phyloP scores from a whole-genome alignment of 2,888 invertebrate genomes.

The Himalopsyche anomala region DNA sequence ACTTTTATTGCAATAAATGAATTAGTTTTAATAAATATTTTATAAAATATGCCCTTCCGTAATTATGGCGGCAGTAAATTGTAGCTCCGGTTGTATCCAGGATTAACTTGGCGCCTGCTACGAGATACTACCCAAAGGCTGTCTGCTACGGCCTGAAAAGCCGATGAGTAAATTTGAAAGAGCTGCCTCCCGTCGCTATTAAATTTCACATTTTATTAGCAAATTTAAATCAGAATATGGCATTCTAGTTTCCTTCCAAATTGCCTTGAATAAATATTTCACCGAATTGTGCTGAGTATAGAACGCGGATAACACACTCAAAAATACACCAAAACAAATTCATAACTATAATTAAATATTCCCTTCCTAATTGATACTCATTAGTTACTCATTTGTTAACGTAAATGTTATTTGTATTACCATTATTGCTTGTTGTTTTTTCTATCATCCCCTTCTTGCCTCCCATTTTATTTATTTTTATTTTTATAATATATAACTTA shows the following conservation, averaged over 20 bases:
- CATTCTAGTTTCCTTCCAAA: conserved; percentile 5
- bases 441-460: no score
- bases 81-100: conserved; percentile 37
- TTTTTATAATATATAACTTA: no score
- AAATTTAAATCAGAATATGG: conserved; percentile 42
- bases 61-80: background rate
- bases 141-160: conserved; percentile 27
- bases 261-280: conserved; percentile 14
- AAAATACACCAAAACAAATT: background rate
- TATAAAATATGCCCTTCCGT: no score
- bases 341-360: no score
- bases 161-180: conserved; percentile 45
- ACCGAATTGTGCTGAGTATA: background rate
- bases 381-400: no score
- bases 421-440: no score
- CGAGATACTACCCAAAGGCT: conserved; percentile 24
- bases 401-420: no score
- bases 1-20: no score
- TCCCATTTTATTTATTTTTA: no score
- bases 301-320: background rate
- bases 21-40: no score
- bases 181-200: conserved; percentile 43
- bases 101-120: conserved; percentile 57
- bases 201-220: conserved; percentile 34
- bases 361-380: no score